Conservation (phyloP, 1,140 invertebrate genomes). For the Plodia interpunctella region DNA sequence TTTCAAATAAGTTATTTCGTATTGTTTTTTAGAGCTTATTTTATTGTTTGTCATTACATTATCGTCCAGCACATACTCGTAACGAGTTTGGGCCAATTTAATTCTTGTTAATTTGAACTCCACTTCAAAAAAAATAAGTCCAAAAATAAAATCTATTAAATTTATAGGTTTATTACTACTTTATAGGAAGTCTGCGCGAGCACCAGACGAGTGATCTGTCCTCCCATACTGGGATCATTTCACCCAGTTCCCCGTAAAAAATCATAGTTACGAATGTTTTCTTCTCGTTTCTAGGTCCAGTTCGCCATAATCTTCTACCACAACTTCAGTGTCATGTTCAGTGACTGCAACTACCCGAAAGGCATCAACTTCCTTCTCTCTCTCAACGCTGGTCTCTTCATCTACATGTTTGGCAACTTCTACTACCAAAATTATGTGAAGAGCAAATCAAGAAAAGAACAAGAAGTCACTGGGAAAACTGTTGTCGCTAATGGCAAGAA, state of each 20-base stretch:
- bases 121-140: no score
- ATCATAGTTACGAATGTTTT: not conserved
- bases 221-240: no score
- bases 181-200: no score
- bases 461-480: slow-evolving; percentile 8
- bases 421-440: slow-evolving; percentile 86
- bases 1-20: no score
- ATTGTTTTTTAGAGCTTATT: no score
- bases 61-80: no score
- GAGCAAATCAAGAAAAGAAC: slow-evolving; percentile 18
- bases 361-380: slow-evolving; percentile 82
- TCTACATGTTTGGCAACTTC: slow-evolving; percentile 91
- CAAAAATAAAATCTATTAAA: no score
- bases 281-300: slow-evolving; percentile 80
- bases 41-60: no score
- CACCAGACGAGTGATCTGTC: no score
- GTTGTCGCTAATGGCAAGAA: slow-evolving; percentile 26
- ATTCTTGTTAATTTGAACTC: no score
- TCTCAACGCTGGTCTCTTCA: slow-evolving; percentile 87
- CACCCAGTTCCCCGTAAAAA: not conserved
- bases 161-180: no score
- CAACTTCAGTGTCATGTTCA: slow-evolving; percentile 79
- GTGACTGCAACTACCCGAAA: slow-evolving; percentile 83
- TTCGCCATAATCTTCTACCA: slow-evolving; percentile 89
- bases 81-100: no score